These are phyloP conservation scores for Tricholaema leucomelas DNA, from an alignment of 2,113 vertebrate species.

Conservation along the genomic window DNA sequence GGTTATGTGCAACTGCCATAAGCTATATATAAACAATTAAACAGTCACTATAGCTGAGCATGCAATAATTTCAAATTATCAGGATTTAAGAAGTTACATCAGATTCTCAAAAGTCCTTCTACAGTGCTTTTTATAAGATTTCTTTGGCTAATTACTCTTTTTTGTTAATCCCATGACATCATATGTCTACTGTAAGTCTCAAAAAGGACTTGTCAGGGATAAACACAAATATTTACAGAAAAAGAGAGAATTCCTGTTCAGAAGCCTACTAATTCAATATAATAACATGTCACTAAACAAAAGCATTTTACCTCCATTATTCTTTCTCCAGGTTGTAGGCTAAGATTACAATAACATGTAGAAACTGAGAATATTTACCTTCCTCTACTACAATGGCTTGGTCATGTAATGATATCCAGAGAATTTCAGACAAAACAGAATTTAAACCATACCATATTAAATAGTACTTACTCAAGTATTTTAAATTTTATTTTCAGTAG, in stretches of 20 bases:
- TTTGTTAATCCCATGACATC: not conserved
- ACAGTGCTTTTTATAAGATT: not conserved
- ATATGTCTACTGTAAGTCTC: not conserved
- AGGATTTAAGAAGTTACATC: not conserved
- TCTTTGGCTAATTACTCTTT: not conserved
- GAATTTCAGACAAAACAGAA: not conserved
- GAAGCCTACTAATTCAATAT: not conserved
- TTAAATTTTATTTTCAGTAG: not conserved
- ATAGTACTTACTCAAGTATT: not conserved
- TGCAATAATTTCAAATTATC: not conserved
- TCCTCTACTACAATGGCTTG: not conserved
- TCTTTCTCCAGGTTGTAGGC: not conserved
- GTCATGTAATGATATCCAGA: not conserved
- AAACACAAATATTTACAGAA: not conserved
- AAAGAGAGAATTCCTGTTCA: not conserved
- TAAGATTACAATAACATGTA: not conserved
- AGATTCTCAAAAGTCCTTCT: not conserved
- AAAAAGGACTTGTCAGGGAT: not conserved
- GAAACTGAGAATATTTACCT: conserved; percentile 12
- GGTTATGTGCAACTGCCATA: not conserved
- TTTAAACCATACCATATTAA: not conserved
- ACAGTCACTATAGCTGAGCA: not conserved
- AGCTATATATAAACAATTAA: not conserved
- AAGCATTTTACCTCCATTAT: not conserved
- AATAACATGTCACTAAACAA: not conserved